Conservation (phyloP, 1,140 invertebrate genomes). For the Sinonovacula constricta region DNA sequence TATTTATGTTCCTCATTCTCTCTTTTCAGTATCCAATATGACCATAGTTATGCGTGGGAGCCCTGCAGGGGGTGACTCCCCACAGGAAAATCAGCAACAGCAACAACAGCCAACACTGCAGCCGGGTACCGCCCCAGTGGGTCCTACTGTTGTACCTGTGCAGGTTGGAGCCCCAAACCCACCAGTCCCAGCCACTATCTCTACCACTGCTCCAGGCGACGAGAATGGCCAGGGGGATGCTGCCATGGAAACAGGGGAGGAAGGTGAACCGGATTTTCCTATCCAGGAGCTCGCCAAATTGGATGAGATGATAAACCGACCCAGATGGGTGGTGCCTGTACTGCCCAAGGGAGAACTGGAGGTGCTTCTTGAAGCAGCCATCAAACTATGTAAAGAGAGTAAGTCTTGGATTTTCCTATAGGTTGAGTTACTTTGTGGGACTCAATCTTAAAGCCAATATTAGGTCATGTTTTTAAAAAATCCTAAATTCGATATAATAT, state of each 20-base stretch:
- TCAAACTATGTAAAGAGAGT: conserved; percentile 90
- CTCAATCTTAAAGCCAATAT: too few species aligned
- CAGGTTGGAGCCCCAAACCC: too few species aligned
- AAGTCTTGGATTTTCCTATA: conserved; percentile 58
- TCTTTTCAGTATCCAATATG: too few species aligned
- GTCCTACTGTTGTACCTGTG: conserved; percentile 47
- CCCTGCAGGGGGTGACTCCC: conserved; percentile 75
- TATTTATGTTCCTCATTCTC: too few species aligned
- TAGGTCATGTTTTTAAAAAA: too few species aligned
- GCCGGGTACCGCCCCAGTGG: conserved; percentile 43
- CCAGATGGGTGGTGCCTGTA: conserved; percentile 98
- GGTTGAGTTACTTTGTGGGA: too few species aligned
- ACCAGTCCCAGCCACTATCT: conserved; percentile 12
- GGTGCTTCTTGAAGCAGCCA: conserved; percentile 92
- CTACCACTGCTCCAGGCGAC: conserved; percentile 31
- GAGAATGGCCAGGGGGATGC: conserved; percentile 67
- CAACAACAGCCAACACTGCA: too few species aligned
- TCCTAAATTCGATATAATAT: too few species aligned
- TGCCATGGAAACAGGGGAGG: conserved; percentile 58
- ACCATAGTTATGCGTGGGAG: conserved; percentile 78
- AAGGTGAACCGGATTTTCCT: conserved; percentile 88
- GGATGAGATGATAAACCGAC: conserved; percentile 93
- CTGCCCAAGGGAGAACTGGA: conserved; percentile 97
- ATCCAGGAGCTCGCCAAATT: conserved; percentile 89
- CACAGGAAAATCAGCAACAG: conserved; percentile 72